Evolutionary conservation across 35 echinoderm and acorn worm genomes (phyloP).

Genomic region (Stichopus chloronotus): DNA sequence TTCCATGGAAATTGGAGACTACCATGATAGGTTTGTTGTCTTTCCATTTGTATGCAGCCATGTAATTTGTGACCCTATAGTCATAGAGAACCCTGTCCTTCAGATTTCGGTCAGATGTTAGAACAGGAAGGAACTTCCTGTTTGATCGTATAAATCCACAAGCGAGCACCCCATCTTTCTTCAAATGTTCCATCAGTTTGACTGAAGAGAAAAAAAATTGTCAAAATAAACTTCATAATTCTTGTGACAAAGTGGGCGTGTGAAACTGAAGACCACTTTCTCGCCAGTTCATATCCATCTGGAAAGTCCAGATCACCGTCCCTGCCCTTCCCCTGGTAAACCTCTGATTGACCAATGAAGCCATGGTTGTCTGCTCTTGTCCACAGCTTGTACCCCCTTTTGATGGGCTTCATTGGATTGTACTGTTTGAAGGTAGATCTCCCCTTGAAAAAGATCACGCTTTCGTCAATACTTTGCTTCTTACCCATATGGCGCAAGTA

Average conservation of each 20-base stretch:
- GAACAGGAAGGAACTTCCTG: slow-evolving; percentile 21
- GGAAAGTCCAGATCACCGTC: neutral
- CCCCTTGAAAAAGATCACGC: slow-evolving; percentile 31
- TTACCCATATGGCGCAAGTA: too few species aligned
- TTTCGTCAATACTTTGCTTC: slow-evolving; percentile 61
- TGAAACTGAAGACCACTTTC: slow-evolving; percentile 23
- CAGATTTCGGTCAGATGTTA: neutral
- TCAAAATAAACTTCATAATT: slow-evolving; percentile 53
- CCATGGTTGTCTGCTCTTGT: slow-evolving; percentile 36
- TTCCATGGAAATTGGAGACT: slow-evolving; percentile 44
- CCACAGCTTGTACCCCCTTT: slow-evolving; percentile 55
- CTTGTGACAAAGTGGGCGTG: neutral
- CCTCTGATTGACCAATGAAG: slow-evolving; percentile 12
- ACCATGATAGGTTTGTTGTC: slow-evolving; percentile 48
- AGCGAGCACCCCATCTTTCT: slow-evolving; percentile 17
- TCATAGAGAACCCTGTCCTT: slow-evolving; percentile 7
- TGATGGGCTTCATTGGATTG: slow-evolving; percentile 59
- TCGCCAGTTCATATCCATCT: slow-evolving; percentile 3
- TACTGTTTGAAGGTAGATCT: slow-evolving; percentile 32
- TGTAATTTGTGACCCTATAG: neutral
- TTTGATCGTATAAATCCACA: slow-evolving; percentile 41
- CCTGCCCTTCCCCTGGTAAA: slow-evolving; percentile 35
- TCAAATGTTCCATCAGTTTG: slow-evolving; percentile 28
- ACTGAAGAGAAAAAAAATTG: slow-evolving; percentile 37
- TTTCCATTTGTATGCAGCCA: slow-evolving; percentile 35